Evolutionary conservation across 2,113 vertebrate species (phyloP), one percentile per base, ranked within the genome.

Genomic region (Eurystomus gularis): DNA sequence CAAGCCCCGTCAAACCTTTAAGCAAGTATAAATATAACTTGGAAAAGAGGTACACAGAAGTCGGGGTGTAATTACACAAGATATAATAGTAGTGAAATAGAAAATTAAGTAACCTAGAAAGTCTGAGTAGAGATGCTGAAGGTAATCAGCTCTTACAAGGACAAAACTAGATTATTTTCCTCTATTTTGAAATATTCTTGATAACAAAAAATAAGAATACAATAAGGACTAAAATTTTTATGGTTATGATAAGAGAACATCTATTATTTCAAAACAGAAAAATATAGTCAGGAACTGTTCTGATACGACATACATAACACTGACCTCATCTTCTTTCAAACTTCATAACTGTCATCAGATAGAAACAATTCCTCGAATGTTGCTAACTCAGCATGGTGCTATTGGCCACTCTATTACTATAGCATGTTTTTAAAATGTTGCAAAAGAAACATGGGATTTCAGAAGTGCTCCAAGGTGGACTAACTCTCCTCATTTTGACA

Each of bases 301-400:
- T 85, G 65, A 93, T 93, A 77, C 49, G 78, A 76, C 87, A 87
- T 61, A 54, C 44, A 76, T 82, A 90, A 66, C 49, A 82, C 82
- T 82, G 78, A 94, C 84, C 93, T 91, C 81, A 87, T 96, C 75
- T 87, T 88, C 86, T 84, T 94, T 95, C 89, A 82, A 93, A 89
- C 90, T 95, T 93, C 62, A 19, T 93, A 90, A 82, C 82, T 91
- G 88, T 94, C 92, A 92, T 86, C 90, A 90, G 82, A 93, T 58
- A 83, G 80, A 93, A 90, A 86, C 86, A 62, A 75, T 82, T 91
- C 40, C 51, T 62, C 65, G 85, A 69, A 88, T 89, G 75, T 77
- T 90, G 92, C 92, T 93, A 86, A 77, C 66, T 96, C 95, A 96
- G 90, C 94, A 88, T 33, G 37, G 46, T 91, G 40, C 44, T 82